Base-by-base conservation (phyloP, 2,113 vertebrate genomes). In the Microcebus tavaratra region DNA sequence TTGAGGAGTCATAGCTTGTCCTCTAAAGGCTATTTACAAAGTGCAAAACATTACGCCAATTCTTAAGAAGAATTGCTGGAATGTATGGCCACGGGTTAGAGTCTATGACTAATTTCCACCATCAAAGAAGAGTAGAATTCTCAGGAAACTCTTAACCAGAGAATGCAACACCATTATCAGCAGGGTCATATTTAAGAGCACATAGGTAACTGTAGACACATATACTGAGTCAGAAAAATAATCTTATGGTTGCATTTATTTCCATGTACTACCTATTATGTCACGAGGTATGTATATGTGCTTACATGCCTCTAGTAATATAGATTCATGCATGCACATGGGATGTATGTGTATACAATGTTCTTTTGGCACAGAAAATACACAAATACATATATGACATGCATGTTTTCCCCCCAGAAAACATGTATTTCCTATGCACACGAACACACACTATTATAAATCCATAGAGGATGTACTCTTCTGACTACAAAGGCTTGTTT, bases 1-100 rank as follows among this genome's bases (percentile, higher is more conserved):
- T 84, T 75, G 79, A 94, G 92, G 80, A 94, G 89, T 90, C 91
- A 91, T 39, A 87, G 95, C 91, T 96, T 91, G 31, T 95, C 67
- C 68, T 94, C 89, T 39, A 36, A 18, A 87, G 85, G 42, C 89
- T 73, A 79, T 68, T 95, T 94, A 92, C 4, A 45, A 92, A 92
- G 81, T 83, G 25, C 48, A 59, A 55, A 93, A 86, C 53, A 93
- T 50, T 34, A 95, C 29, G 94, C 78, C 23, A 14, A 36, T 67
- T 92, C 84, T 90, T 91, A 81, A 31, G 55, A 96, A 73, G 27
- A 84, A 72, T 17, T 27, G 27, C 29, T n/a, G 55, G 48, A 53
- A 45, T 90, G 12, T 31, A 75, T 1, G 73, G 65, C 34, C 21
- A 70, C 2, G 20, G 67, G 11, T 89, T 45, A 76, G 27, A 68